A percentile compares a stretch with the other conserved stretches of the same genome.
phyloP scores from a whole-genome alignment of 2,797 vertebrate genomes.

The Zalophus californianus region DNA sequence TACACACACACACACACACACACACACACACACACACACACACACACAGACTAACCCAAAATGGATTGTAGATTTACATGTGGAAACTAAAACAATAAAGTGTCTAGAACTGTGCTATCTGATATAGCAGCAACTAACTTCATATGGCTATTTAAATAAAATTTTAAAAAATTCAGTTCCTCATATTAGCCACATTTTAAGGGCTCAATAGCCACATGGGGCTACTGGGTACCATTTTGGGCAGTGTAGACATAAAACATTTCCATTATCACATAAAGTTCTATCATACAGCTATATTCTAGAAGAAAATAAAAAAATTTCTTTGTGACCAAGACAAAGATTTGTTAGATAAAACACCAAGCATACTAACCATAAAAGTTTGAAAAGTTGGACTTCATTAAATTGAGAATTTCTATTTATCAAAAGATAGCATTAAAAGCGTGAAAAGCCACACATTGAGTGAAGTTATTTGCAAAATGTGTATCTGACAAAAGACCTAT shows the following conservation, averaged over 20 bases:
- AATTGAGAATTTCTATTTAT: neutral
- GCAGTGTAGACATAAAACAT: neutral
- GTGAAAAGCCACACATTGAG: neutral
- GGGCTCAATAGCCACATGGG: neutral
- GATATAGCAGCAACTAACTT: neutral
- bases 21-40: neutral
- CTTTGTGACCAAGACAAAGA: neutral
- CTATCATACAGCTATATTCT: neutral
- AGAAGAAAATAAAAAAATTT: neutral
- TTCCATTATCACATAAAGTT: neutral
- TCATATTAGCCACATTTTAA: constrained; percentile 1
- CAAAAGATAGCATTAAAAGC: neutral
- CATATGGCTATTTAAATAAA: neutral
- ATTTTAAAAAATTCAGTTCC: neutral
- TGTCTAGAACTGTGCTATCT: neutral
- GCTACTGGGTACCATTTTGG: neutral
- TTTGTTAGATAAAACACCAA: neutral
- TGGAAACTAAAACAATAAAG: neutral
- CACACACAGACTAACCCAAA: neutral
- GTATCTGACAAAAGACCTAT: neutral
- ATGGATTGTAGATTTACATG: neutral
- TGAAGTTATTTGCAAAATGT: neutral
- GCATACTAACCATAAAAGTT: neutral
- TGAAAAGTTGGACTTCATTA: neutral
- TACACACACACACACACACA: neutral